phyloP scores from a whole-genome alignment of 2,113 vertebrate genomes.

The Okapia johnstoni region DNA sequence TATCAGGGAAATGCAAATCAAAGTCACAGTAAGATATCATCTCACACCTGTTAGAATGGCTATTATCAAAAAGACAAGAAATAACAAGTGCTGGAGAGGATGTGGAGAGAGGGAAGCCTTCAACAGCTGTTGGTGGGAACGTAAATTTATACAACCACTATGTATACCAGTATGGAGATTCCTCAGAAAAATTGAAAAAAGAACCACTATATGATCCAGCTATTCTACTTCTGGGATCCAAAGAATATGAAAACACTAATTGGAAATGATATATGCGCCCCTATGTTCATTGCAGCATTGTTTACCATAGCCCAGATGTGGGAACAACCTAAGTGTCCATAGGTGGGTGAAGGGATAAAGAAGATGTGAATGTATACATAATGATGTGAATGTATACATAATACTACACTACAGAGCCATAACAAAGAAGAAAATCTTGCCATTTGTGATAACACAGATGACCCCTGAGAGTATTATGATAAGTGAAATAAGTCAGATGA shows the following conservation, averaged over 20 bases:
- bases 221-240: neutral
- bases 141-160: neutral
- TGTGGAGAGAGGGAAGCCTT: neutral
- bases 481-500: neutral
- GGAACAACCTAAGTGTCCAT: neutral
- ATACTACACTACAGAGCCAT: neutral
- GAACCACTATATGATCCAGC: neutral
- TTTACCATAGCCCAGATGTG: neutral
- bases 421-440: neutral
- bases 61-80: neutral
- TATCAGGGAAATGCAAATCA: neutral
- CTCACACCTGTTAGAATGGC: neutral
- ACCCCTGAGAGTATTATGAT: neutral
- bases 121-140: neutral
- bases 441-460: neutral
- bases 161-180: neutral
- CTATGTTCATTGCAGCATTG: neutral
- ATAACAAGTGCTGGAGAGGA: neutral
- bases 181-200: neutral
- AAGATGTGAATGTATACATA: neutral
- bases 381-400: neutral
- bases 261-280: rapidly evolving
- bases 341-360: neutral
- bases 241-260: neutral
- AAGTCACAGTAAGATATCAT: neutral